Evolutionary conservation across 2,888 invertebrate genomes (phyloP), one percentile per base, ranked within the genome.

Genomic region (Orthosia gracilis): DNA sequence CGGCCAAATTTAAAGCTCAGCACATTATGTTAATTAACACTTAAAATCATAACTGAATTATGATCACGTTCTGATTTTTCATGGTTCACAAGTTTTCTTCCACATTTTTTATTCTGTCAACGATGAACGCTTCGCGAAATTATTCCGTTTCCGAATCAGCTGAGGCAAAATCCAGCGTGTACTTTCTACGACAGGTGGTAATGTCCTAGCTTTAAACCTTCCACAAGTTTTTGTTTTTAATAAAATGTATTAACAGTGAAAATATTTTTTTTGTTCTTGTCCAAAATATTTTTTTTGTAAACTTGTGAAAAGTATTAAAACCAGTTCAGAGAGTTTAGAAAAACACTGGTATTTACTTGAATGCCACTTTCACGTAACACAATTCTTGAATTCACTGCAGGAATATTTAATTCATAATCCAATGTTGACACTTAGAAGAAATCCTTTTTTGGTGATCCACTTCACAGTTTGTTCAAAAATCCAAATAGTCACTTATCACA

Each of bases 361-460:
- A 90, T 89, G 85, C 82, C 93, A 93, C 92, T 92, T 89, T 91
- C 92, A 93, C 93, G 92, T 86, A 87, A 89, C 87, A 89, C 87
- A 84, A 87, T 87, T 91, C 90, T 87, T 85, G 85, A 80, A 82
- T 86, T 89, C 90, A 92, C 93, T 92, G 85, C 87, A 89, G 86
- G 83, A 89, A 89, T 90, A 89, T 89, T 90, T 87, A 89, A 85
- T 89, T 88, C 92, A 94, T 92, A 92, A 94, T 94, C 94, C 94
- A 93, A 92, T 89, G 89, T 92, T 91, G 88, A 89, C 94, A 94
- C 93, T 92, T 90, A 83, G 82, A 88, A 89, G 92, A 93, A 95
- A 95, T 95, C 95, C 95, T 93, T 94, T 92, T 89, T 90, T 89
- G 90, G 91, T 89, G 89, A 91, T 93, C 88, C 95, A 96, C 96